phyloP scores from a whole-genome alignment of 2,888 invertebrate genomes.

The Orthonevra nobilis region DNA sequence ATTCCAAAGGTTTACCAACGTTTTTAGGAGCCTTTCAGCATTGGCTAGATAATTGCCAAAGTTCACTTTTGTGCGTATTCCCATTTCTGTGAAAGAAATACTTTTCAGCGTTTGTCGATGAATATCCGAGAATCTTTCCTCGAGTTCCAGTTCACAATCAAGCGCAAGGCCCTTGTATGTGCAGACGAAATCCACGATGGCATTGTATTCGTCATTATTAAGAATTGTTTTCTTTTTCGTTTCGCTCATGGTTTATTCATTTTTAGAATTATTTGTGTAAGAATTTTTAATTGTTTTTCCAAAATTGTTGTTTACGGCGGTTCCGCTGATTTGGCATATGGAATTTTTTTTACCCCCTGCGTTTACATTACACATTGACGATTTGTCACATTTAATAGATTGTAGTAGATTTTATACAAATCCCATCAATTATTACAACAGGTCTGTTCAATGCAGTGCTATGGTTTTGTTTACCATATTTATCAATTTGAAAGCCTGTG shows the following conservation, averaged over 20 bases:
- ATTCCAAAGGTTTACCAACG: conserved; percentile 71
- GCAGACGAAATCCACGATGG: conserved; percentile 81
- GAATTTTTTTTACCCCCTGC: too few relatives aligned
- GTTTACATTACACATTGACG: too few relatives aligned
- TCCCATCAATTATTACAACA: too few relatives aligned
- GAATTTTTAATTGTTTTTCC: too few relatives aligned
- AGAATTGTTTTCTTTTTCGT: conserved; percentile 73
- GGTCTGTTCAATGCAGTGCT: too few relatives aligned
- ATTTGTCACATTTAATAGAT: too few relatives aligned
- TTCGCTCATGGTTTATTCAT: conserved; percentile 52
- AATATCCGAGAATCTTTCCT: conserved; percentile 82
- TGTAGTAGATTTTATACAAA: too few relatives aligned
- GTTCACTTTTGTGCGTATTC: conserved; percentile 84
- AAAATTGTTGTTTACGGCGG: neutral
- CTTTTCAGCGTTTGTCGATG: conserved; percentile 84
- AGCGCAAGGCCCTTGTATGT: conserved; percentile 82
- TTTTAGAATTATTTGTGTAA: conserved; percentile 1
- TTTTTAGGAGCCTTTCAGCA: conserved; percentile 81
- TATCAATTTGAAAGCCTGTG: too few relatives aligned
- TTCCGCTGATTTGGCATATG: conserved; percentile 26
- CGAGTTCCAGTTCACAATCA: conserved; percentile 83
- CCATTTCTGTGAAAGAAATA: conserved; percentile 85
- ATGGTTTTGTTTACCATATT: too few relatives aligned
- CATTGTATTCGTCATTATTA: conserved; percentile 71
- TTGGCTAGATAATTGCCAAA: conserved; percentile 83